phyloP scores from a whole-genome alignment of 2,797 vertebrate genomes.

The Meriones psammophilus region DNA sequence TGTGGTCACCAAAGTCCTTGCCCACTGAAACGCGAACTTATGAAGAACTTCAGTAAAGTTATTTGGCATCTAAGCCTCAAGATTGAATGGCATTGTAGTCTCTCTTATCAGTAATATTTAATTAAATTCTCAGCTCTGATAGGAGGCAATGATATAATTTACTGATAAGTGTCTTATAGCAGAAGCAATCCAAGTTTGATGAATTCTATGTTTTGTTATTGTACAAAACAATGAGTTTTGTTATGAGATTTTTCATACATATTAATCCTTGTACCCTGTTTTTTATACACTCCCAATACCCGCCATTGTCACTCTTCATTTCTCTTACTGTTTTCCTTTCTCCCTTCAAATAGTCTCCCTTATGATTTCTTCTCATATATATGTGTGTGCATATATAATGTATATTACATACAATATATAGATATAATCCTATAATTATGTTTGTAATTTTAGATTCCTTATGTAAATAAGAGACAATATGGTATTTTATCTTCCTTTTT shows the following conservation, averaged over 20 bases:
- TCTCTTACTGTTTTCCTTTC: neutral
- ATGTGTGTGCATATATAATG: neutral
- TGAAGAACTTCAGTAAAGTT: neutral
- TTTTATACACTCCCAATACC: neutral
- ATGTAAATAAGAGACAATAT: neutral
- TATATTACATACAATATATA: no score
- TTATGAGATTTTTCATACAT: neutral
- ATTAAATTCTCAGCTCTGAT: neutral
- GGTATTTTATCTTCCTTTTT: neutral
- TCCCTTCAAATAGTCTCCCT: neutral
- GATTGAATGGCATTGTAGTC: neutral
- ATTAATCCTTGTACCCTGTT: neutral
- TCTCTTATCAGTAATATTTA: neutral
- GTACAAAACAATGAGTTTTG: neutral
- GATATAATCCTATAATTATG: no score
- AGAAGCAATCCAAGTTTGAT: neutral
- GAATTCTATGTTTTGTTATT: neutral
- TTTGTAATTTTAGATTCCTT: neutral
- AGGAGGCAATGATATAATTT: constrained; percentile 40
- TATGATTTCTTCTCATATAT: neutral
- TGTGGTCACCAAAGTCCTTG: neutral
- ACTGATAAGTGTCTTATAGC: neutral
- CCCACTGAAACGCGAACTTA: neutral
- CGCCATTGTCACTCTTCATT: neutral
- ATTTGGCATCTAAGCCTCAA: neutral